These are phyloP conservation scores for Salvelinus sp. DNA, from an alignment of 2,113 vertebrate species.

Conservation along the genomic window DNA sequence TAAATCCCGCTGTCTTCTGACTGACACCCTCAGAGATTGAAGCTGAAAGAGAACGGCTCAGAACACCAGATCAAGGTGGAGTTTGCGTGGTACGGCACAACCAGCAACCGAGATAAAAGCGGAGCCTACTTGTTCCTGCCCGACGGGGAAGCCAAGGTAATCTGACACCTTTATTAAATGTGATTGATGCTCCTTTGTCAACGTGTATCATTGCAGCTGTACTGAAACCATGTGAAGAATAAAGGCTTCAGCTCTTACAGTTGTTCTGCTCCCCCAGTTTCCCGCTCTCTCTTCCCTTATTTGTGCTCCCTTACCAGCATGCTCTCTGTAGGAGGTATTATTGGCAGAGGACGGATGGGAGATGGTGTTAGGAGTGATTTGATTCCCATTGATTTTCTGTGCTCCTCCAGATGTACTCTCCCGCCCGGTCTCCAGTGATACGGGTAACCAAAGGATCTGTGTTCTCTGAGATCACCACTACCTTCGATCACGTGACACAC, in stretches of 20 bases:
- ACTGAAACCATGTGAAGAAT: not conserved
- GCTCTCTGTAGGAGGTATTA: not conserved
- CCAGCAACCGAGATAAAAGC: constrained; percentile 83
- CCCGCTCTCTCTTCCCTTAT: not conserved
- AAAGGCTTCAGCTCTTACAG: not conserved
- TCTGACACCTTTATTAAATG: not conserved
- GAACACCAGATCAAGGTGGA: constrained; percentile 77
- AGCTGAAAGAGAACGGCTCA: constrained; percentile 75
- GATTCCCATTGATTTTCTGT: not conserved
- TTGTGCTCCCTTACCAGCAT: not conserved
- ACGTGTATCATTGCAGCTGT: not conserved
- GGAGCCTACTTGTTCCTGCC: constrained; percentile 93
- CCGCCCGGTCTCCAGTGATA: constrained; percentile 72
- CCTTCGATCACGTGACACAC: constrained; percentile 83
- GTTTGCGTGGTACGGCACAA: constrained; percentile 92
- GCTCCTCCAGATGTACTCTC: constrained; percentile 75
- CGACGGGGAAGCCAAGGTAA: constrained; percentile 84
- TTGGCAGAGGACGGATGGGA: not conserved
- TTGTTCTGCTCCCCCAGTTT: not conserved
- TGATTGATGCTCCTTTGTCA: not conserved
- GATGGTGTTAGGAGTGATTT: not conserved
- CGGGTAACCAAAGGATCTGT: constrained; percentile 81
- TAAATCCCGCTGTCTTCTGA: constrained; percentile 9
- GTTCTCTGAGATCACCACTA: constrained; percentile 87
- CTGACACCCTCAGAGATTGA: constrained; percentile 73